Percentiles rank a stretch among this genome's conserved stretches.
These are phyloP conservation scores for Campoletis sonorensis DNA, from an alignment of 1,140 invertebrate genomes.

Conservation along the genomic window DNA sequence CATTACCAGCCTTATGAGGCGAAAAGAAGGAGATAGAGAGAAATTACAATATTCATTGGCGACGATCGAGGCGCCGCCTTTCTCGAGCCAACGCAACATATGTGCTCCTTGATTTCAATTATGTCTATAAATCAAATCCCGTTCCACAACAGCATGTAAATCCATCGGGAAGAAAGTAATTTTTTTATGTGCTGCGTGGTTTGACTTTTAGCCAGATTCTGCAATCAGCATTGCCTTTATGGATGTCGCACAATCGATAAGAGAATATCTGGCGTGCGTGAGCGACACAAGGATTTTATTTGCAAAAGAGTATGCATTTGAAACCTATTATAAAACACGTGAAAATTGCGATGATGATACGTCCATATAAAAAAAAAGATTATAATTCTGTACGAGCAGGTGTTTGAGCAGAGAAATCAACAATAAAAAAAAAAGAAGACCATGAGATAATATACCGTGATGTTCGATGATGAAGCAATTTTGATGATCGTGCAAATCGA, in stretches of 20 bases:
- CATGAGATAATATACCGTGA: not conserved
- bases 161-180: constrained; percentile 55
- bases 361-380: not conserved
- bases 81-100: constrained; percentile 6
- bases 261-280: constrained; percentile 34
- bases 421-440: not conserved
- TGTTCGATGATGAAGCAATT: constrained; percentile 30
- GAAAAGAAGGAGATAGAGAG: constrained; percentile 44
- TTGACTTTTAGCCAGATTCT: constrained; percentile 8
- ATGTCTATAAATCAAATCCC: constrained; percentile 59
- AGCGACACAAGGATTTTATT: constrained; percentile 18
- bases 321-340: not conserved
- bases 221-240: not conserved
- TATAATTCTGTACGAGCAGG: not conserved
- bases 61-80: constrained; percentile 41
- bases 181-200: constrained; percentile 29
- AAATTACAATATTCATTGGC: constrained; percentile 57
- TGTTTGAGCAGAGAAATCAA: not conserved
- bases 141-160: constrained; percentile 51
- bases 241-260: constrained; percentile 34
- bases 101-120: constrained; percentile 43
- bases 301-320: not conserved
- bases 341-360: not conserved
- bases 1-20: constrained; percentile 20
- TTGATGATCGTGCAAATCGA: constrained; percentile 33